A percentile compares a stretch with the other conserved stretches of the same genome.
Evolutionary conservation across 2,113 vertebrate genomes (phyloP).

Genomic region (Spea multiplicata): DNA sequence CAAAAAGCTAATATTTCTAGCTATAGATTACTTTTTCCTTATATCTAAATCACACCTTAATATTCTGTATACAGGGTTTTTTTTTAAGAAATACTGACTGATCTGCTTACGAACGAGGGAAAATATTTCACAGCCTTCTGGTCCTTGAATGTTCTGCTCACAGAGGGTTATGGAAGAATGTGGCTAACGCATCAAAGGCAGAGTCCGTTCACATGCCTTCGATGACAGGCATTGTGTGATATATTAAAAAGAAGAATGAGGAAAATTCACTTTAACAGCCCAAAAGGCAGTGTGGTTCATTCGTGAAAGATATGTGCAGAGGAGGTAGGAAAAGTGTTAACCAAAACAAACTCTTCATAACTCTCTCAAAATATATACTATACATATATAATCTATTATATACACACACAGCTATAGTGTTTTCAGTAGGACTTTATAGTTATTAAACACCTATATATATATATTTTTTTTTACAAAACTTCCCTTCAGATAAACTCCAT

Average conservation of each 20-base stretch:
- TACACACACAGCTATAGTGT: slow-evolving; percentile 29
- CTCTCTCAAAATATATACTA: slow-evolving; percentile 39
- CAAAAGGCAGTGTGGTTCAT: slow-evolving; percentile 8
- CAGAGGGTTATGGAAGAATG: neutral
- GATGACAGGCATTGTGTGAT: neutral
- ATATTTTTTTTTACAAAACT: too few species aligned
- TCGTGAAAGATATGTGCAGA: neutral
- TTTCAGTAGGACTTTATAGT: slow-evolving; percentile 3
- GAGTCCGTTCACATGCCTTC: neutral
- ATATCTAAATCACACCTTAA: too few species aligned
- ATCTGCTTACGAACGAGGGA: neutral
- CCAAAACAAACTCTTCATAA: slow-evolving; percentile 25
- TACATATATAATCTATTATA: slow-evolving; percentile 32
- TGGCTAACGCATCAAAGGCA: neutral
- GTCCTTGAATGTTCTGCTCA: neutral
- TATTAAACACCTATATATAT: neutral
- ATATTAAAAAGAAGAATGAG: neutral
- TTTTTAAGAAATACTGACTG: neutral
- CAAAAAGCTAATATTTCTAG: too few species aligned
- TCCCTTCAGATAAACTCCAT: neutral
- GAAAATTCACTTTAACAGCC: neutral
- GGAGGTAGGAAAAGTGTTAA: slow-evolving; percentile 17
- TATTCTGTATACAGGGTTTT: too few species aligned
- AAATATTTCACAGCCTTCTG: neutral
- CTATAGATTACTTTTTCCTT: too few species aligned